Percentiles rank a stretch among this genome's conserved stretches.
These are phyloP conservation scores for Neofelis nebulosa DNA, from an alignment of 2,113 vertebrate species.

Conservation along the genomic window DNA sequence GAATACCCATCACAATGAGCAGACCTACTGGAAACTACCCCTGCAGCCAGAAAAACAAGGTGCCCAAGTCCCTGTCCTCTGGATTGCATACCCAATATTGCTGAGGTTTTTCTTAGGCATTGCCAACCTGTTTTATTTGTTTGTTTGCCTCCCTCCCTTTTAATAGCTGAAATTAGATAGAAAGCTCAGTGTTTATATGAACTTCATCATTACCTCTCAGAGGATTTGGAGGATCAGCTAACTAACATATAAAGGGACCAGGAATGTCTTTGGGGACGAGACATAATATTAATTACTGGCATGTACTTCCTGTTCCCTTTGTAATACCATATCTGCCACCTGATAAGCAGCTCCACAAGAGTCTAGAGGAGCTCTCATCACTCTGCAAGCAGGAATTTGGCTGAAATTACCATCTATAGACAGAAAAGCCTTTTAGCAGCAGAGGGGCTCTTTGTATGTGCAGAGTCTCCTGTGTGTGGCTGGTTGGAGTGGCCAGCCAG, in stretches of 20 bases:
- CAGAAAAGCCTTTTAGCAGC: not conserved
- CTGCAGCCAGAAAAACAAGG: not conserved
- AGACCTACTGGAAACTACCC: not conserved
- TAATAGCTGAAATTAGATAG: conserved; percentile 17
- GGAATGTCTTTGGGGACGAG: not conserved
- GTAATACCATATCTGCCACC: not conserved
- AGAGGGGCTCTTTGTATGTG: not conserved
- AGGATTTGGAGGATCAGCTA: not conserved
- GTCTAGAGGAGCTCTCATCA: not conserved
- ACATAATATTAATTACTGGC: conserved; percentile 30
- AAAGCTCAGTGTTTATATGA: conserved; percentile 2
- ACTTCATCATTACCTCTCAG: conserved; percentile 40
- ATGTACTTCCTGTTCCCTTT: conserved; percentile 36
- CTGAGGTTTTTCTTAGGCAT: not conserved
- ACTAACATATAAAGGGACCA: conserved; percentile 29
- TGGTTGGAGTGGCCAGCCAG: not conserved
- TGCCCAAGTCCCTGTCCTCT: not conserved
- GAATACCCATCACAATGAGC: not conserved
- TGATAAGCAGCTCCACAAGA: not conserved
- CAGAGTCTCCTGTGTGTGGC: not conserved
- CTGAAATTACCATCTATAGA: not conserved
- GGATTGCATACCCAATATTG: not conserved
- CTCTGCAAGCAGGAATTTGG: not conserved
- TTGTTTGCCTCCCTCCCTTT: not conserved
- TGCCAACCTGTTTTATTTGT: not conserved